Evolutionary conservation across 2,113 vertebrate species (phyloP), one percentile per base, ranked within the genome.

Genomic region (Grus americana): DNA sequence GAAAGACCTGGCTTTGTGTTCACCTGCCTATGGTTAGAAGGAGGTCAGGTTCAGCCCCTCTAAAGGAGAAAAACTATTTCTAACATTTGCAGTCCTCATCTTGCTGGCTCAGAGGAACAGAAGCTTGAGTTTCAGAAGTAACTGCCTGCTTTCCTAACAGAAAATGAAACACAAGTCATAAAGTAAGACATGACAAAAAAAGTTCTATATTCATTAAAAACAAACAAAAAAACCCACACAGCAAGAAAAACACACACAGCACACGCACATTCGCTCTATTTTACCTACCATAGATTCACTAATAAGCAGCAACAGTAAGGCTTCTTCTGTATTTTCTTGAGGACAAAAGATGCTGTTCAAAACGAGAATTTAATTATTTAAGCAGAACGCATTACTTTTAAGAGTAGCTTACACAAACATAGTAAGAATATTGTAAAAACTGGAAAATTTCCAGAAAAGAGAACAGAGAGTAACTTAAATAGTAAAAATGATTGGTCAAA

Each of bases 261-360:
- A 86, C 62, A 81, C 3, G 6, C 65, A 75, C 29, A 78, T 86
- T 92, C 5, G 10, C 13, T 84, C 16, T 55, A 46, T 74, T 92
- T 93, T 68, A 97, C 99, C 98, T 95, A 99, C 99, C 99, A 99
- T 99, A 42, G 99, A 99, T 96, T 99, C 99, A 88, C 99, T 99
- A 95, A 99, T 99, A 96, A 99, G 99, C 96, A 99, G 96, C 90
- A 99, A 98, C 89, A 99, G 97, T 95, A 99, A 97, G 71, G 99
- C 99, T 97, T 99, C 99, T 97, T 99, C 99, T 78, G 99, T 99
- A 96, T 99, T 99, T 98, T 99, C 99, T 98, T 99, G 99, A 96
- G 99, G 99, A 98, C 99, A 99, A 97, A 99, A 99, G 97, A 99
- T 98, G 98, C 99, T 99, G 98, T 93, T 78, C 95, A 97, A 97